phyloP scores from a whole-genome alignment of 2,888 invertebrate genomes.

The Acrobasis consociella region DNA sequence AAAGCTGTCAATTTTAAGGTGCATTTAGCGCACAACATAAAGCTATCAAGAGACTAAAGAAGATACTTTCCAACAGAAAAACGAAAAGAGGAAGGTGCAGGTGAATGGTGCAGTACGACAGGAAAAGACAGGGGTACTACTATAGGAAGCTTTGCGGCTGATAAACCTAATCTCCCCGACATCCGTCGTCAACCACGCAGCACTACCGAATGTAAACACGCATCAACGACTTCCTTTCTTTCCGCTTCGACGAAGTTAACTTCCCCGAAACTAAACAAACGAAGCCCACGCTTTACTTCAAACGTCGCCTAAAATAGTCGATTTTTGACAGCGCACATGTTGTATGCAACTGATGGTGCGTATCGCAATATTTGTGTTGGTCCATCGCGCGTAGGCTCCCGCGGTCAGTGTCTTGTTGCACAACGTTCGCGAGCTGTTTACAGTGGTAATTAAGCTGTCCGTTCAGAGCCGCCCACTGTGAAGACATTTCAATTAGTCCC shows the following conservation, averaged over 20 bases:
- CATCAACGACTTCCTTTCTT: slow-evolving; percentile 58
- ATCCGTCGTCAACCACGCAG: slow-evolving; percentile 24
- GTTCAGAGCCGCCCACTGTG: slow-evolving; percentile 52
- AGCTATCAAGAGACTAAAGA: too few species aligned
- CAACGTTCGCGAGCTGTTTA: slow-evolving; percentile 57
- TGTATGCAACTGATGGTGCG: slow-evolving; percentile 34
- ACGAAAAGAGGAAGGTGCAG: too few species aligned
- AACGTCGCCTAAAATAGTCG: slow-evolving; percentile 26
- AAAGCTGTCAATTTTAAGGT: too few species aligned
- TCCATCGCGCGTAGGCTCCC: slow-evolving; percentile 47
- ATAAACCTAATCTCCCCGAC: slow-evolving; percentile 19
- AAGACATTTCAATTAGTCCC: slow-evolving; percentile 60
- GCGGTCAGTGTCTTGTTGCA: slow-evolving; percentile 55
- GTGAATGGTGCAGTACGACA: too few species aligned
- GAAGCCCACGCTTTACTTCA: slow-evolving; percentile 27
- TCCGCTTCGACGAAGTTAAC: slow-evolving; percentile 55
- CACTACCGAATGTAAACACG: slow-evolving; percentile 50
- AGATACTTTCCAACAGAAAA: too few species aligned
- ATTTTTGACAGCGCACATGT: slow-evolving; percentile 10
- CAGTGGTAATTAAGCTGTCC: slow-evolving; percentile 61
- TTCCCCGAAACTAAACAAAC: slow-evolving; percentile 56
- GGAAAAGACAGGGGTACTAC: neutral
- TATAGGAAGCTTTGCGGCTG: slow-evolving; percentile 5
- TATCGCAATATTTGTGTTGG: slow-evolving; percentile 43
- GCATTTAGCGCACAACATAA: too few species aligned